Base-by-base conservation (phyloP, 2,797 vertebrate species). In the Phrynocephalus forsythii region DNA sequence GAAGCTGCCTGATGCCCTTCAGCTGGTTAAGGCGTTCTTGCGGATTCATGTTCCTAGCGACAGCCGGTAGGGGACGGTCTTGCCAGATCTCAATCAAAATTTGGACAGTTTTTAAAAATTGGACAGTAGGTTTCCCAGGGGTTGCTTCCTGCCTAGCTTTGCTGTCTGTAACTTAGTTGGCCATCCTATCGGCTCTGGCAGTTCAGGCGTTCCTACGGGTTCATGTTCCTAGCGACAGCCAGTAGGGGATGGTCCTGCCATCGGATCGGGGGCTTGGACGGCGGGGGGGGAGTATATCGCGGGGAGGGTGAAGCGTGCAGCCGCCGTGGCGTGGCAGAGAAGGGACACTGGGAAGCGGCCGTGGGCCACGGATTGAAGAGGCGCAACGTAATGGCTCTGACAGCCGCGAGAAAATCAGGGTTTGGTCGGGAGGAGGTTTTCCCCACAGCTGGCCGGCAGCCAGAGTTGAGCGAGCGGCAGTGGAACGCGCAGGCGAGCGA, bases 401-500 rank as follows among this genome's bases (percentile, higher is more conserved):
- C 94, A 93, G 83, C 13, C 91, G 18, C 82, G 75, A 94, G 90
- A 92, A 93, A 93, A 89, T 84, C 86, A 60, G 83, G 67, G 83
- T 91, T 82, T 93, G 90, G 81, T 79, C 76, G 56, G 20, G 82
- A 82, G 90, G 88, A 88, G 13, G 67, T 85, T 90, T 85, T 44
- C 38, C 79, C 88, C 68, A 48, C 84, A 83, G 77, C 84, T 88
- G 90, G 94, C 88, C 63, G 63, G 33, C 5, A 84, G 94, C 86
- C 89, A 92, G 87, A 90, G 91, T 87, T 89, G 78, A 87, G 90
- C 89, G 84, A 89, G 85, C 88, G 86, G 89, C 93, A 91, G n/a
- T 75, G 67, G 84, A 92, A 91, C 87, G 11, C 90, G 88, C 5
- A 1, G 69, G 28, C 13, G 16, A 18, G 71, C 1, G 30, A 73